Evolutionary conservation across 2,888 invertebrate genomes (phyloP).

Genomic region (Netelia melanura): DNA sequence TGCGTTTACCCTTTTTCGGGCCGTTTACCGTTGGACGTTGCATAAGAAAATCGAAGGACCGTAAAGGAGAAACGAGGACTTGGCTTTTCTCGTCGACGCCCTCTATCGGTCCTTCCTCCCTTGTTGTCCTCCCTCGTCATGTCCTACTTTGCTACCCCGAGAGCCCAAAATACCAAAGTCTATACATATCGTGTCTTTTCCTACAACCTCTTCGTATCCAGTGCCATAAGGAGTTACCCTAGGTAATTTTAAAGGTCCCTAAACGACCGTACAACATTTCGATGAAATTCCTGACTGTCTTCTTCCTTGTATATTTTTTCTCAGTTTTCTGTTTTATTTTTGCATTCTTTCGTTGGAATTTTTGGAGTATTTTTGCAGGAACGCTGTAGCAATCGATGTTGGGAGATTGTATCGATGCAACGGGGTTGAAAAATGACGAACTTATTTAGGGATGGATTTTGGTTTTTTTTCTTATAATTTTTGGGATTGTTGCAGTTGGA

Average conservation of each 20-base stretch:
- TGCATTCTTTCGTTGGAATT: background rate
- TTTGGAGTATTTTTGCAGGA: background rate
- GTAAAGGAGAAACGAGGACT: background rate
- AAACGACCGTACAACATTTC: constrained; percentile 30
- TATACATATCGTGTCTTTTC: constrained; percentile 48
- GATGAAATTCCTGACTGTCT: background rate
- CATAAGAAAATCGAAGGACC: background rate
- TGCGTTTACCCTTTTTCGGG: constrained; percentile 18
- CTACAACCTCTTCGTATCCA: background rate
- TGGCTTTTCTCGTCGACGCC: constrained; percentile 40
- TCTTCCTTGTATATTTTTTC: background rate
- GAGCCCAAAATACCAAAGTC: constrained; percentile 31
- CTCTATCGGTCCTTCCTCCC: background rate
- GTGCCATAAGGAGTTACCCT: background rate
- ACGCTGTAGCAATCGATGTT: no score
- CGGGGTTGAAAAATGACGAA: no score
- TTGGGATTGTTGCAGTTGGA: no score
- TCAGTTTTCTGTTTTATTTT: background rate
- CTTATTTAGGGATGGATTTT: no score
- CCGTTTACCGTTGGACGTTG: constrained; percentile 3
- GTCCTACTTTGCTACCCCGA: constrained; percentile 36
- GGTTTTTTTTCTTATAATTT: no score
- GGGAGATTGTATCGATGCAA: no score
- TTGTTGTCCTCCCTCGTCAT: constrained; percentile 47
- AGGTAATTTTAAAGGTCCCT: background rate